Conservation (phyloP, 2,113 vertebrate species). For the Nesoenas mayeri region DNA sequence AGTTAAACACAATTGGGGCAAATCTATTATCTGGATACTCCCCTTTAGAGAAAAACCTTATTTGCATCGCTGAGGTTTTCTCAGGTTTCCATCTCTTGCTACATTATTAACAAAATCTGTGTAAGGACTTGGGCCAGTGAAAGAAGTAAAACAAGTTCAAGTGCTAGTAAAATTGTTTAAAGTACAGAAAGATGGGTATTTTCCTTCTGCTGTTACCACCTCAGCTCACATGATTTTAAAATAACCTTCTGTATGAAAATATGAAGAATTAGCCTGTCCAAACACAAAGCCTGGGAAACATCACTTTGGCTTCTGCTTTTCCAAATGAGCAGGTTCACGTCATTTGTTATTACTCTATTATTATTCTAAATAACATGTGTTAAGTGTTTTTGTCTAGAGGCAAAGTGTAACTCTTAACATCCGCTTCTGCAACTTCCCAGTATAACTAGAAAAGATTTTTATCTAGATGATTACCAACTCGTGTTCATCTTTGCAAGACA, state of each 20-base stretch:
- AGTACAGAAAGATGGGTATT: background rate
- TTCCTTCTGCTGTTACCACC: background rate
- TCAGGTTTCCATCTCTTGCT: background rate
- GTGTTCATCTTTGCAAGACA: background rate
- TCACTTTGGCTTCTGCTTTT: background rate
- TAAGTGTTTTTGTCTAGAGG: background rate
- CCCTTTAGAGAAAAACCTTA: background rate
- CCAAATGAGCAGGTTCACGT: background rate
- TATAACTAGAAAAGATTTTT: background rate
- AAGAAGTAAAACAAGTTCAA: background rate
- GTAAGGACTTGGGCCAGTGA: background rate
- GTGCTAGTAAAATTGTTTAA: background rate
- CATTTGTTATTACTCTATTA: background rate
- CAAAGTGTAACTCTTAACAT: background rate
- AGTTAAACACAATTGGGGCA: background rate
- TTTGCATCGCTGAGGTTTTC: background rate
- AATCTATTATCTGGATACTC: background rate
- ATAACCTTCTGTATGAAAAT: background rate
- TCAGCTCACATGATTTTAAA: background rate
- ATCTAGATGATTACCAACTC: background rate
- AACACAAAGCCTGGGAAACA: conserved; percentile 45
- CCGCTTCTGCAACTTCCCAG: background rate
- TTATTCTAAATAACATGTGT: background rate
- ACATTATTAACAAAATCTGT: background rate
- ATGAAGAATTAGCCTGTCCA: background rate